phyloP scores from a whole-genome alignment of 2,113 vertebrate genomes.

The Sceloporus undulatus region DNA sequence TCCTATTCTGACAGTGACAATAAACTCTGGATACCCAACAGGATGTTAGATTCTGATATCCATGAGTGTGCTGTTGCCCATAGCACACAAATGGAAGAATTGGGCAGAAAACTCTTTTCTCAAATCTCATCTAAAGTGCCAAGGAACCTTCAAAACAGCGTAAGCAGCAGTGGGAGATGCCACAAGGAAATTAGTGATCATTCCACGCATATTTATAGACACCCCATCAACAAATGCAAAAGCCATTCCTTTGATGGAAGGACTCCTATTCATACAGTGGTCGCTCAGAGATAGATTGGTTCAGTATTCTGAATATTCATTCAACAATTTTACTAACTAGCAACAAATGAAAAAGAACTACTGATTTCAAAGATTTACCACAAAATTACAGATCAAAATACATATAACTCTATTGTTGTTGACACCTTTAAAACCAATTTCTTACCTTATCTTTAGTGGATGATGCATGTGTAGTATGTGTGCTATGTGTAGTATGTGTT shows the following conservation, averaged over 20 bases:
- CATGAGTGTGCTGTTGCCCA: background rate
- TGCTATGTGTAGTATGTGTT: background rate
- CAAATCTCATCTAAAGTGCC: background rate
- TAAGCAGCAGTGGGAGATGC: background rate
- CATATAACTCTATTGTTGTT: background rate
- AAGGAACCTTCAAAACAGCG: background rate
- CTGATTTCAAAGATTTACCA: background rate
- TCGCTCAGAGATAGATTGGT: no score
- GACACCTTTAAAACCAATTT: background rate
- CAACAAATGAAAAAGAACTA: background rate
- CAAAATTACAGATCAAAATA: conserved; percentile 17
- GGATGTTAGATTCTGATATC: background rate
- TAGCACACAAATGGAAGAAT: background rate
- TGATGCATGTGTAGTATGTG: background rate
- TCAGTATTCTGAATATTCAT: background rate
- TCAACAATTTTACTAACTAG: background rate
- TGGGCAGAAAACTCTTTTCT: background rate
- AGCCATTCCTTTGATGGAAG: no score
- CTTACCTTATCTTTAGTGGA: background rate
- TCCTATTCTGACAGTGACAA: background rate
- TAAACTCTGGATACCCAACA: background rate
- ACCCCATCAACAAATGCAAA: no score
- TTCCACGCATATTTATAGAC: no score
- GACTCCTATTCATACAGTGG: no score
- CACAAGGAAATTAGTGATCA: no score